Base-by-base conservation (phyloP, 2,888 invertebrate genomes). In the Apodemia zela region DNA sequence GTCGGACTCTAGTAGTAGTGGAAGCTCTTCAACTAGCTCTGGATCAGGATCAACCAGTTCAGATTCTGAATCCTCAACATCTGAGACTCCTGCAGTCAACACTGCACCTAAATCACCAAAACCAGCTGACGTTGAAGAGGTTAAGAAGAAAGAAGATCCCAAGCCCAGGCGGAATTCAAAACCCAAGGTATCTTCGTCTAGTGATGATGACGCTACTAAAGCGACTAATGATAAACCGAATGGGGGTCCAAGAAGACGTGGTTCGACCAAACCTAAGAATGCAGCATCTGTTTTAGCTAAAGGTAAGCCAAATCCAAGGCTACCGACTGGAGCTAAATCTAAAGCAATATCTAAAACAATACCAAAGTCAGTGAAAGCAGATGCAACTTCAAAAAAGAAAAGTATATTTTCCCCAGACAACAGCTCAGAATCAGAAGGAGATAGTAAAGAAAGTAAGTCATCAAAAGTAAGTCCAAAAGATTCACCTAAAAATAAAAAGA, bases 381-480 rank as follows among this genome's bases (percentile, higher is more conserved):
- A 78, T 63, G 80, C 79, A 2, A 79, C 80, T 2, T 76, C 82
- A 57, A 95, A 95, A 75, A 95, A 95, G 79, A 96, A 95, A 78
- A 96, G 96, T 75, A 96, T 96, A 75, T 96, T 96, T 75, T 96
- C 96, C 63, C 96, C 96, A 0, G 96, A 96, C 71, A 96, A 96
- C 75, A 89, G 87, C 79, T 84, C 93, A 65, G 85, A 85, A 78
- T 84, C 85, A 60, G 86, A 88, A 73, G 75, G 87, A 1, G 87
- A 93, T 73, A 82, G 90, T 54, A 85, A 85, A 65, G 72, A 69
- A 5, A 74, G 73, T 61, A 73, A 72, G 58, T 78, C 93, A 17
- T 78, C 81, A 0, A 76, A 77, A 64, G 25, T 64, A 42, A 83
- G 82, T 67, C 80, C 85, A 0, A 88, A 87, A 72, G 72, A 67